Evolutionary conservation across 2,888 invertebrate species (phyloP), one percentile per base, ranked within the genome.

Genomic region (Chymomyza fuscimana): DNA sequence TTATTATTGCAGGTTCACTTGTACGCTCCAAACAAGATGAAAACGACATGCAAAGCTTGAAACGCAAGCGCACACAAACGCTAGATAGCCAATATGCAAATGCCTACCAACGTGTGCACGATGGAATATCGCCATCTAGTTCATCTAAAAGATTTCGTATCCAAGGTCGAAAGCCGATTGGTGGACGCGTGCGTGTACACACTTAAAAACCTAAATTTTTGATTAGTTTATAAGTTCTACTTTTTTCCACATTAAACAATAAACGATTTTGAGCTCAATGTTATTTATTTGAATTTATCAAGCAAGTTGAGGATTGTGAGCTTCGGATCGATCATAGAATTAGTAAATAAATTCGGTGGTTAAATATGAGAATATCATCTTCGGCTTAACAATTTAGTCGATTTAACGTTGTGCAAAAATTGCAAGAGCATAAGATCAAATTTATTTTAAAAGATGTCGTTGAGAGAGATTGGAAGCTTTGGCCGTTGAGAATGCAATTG

Each of bases 61-160:
- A 91, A 70, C 86, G 91, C 1, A 91, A 91, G 69, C 88, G 91
- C 9, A 89, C 90, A 0, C 81, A 88, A 63, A 90, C 90, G 1
- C 67, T 81, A 15, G 91, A 91, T 54, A 81, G 50, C 72, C 84
- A 77, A n/a, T 79, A 76, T 65, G 69, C 65, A 25, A 36, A 54
- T 62, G 36, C 2, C 54, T 10, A 65, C 12, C 63, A 63, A 3
- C 9, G 16, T 46, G 25, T 16, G 19, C 22, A 12, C 62, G 58
- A 52, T 70, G n/a, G 65, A 15, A 9, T 65, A 32, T 83, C 89
- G 15, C 85, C 87, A 3, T 77, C 80, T 16, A 81, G 81, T 19
- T 88, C 89, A 2, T 82, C 90, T 2, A 91, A 91, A 70, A 90
- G 91, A 56, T 77, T 90, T 22, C 90, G 91, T 40, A 92, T 92